A percentile compares a stretch with the other conserved stretches of the same genome.
These are phyloP conservation scores for Grammomys surdaster DNA, from an alignment of 2,113 vertebrate species.

Conservation along the genomic window DNA sequence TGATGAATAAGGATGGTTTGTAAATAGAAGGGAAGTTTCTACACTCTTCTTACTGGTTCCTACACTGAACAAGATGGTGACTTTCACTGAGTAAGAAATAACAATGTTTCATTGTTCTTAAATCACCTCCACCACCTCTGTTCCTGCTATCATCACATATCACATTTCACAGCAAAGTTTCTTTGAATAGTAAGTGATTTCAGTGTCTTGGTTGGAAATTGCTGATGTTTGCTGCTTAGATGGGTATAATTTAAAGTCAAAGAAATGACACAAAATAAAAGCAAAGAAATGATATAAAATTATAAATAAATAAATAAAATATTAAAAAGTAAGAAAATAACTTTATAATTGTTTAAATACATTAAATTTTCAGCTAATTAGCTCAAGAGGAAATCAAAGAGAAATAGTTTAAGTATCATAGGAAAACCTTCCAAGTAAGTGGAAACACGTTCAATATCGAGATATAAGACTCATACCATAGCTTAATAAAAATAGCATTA, in stretches of 20 bases:
- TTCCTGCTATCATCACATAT: neutral
- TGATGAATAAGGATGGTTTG: neutral
- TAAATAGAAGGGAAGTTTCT: neutral
- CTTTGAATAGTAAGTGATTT: neutral
- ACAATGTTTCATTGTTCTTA: neutral
- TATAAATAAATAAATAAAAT: neutral
- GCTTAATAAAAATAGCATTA: neutral
- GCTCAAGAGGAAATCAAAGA: neutral
- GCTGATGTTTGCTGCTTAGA: neutral
- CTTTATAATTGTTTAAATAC: neutral
- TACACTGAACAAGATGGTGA: neutral
- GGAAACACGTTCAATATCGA: neutral
- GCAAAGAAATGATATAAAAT: conserved; percentile 9
- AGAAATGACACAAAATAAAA: conserved; percentile 8
- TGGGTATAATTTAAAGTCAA: neutral
- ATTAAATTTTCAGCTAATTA: neutral
- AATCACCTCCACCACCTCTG: neutral
- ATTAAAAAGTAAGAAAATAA: neutral
- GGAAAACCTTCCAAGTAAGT: neutral
- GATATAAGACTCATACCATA: neutral
- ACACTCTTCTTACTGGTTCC: neutral
- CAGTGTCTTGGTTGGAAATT: neutral
- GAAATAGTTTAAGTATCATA: neutral
- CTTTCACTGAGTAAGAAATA: neutral
- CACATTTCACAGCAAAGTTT: neutral